These are phyloP conservation scores for Nannospalax galili DNA, from an alignment of 2,113 vertebrate genomes.

Conservation along the genomic window DNA sequence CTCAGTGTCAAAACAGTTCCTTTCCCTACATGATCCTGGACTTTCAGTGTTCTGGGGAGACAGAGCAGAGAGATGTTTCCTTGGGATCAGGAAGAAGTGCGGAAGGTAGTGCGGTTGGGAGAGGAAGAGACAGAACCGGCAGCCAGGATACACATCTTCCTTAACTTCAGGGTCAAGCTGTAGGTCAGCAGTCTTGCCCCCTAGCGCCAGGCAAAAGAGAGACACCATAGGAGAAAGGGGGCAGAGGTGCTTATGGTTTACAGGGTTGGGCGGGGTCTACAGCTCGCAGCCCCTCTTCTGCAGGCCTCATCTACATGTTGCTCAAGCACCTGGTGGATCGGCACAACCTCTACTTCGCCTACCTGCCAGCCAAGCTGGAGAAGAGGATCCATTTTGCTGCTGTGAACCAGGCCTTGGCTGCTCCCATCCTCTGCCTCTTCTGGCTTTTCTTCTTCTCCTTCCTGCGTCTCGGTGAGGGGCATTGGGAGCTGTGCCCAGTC, in stretches of 20 bases:
- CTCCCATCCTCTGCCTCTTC: constrained; percentile 96
- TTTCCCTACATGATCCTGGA: neutral
- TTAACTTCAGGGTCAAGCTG: fast-evolving
- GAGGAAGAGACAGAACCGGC: neutral
- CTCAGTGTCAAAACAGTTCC: neutral
- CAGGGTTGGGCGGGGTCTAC: fast-evolving
- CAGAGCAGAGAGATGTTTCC: neutral
- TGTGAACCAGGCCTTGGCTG: constrained; percentile 94
- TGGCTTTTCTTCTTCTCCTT: constrained; percentile 98
- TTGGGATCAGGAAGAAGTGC: neutral
- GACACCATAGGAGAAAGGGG: too few relatives aligned
- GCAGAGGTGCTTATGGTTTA: neutral
- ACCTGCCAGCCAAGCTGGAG: constrained; percentile 93
- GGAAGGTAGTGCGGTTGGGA: fast-evolving
- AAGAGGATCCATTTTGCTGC: constrained; percentile 93
- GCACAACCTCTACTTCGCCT: constrained; percentile 95
- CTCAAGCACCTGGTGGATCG: constrained; percentile 97
- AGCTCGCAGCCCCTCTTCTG: neutral
- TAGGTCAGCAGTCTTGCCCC: neutral
- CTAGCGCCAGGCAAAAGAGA: fast-evolving
- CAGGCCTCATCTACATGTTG: constrained; percentile 95
- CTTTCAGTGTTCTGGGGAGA: neutral
- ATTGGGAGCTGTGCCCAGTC: too few relatives aligned
- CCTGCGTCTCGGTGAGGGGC: constrained; percentile 90
- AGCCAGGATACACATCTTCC: neutral